phyloP scores from a whole-genome alignment of 37 sponge, comb jelly and placozoan genomes.

The Theonella swinhoei region DNA sequence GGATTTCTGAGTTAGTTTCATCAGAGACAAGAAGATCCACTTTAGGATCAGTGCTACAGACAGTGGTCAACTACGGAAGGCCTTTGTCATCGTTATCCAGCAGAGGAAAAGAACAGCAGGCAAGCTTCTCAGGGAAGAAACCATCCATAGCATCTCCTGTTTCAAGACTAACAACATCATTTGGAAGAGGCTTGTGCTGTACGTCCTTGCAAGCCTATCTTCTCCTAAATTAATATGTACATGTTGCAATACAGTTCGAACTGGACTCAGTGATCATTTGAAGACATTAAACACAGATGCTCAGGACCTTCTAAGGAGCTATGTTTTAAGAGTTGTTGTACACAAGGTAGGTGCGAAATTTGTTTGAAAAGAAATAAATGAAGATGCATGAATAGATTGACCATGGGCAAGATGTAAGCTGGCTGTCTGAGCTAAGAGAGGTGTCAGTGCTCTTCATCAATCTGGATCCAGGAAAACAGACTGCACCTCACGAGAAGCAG shows the following conservation, averaged over 20 bases:
- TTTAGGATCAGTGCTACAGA: not conserved
- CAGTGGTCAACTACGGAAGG: conserved; percentile 4
- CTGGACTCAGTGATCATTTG: conserved; percentile 14
- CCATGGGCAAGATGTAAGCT: conserved; percentile 74
- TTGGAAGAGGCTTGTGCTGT: conserved; percentile 28
- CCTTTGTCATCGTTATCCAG: not conserved
- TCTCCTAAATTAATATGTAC: not conserved
- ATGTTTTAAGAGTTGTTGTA: conserved; percentile 43
- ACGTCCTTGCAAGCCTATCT: not conserved
- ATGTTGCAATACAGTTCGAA: conserved; percentile 23
- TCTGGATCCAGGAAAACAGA: conserved; percentile 50
- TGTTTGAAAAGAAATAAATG: no score
- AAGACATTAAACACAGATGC: conserved; percentile 6
- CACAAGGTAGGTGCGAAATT: conserved; percentile 46
- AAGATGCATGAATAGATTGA: conserved; percentile 53
- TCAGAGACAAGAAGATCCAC: conserved; percentile 9
- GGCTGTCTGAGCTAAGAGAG: conserved; percentile 87
- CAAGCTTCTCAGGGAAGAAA: not conserved
- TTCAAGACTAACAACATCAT: no score
- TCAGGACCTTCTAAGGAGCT: conserved; percentile 26
- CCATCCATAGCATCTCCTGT: not conserved
- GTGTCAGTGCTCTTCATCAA: conserved; percentile 93
- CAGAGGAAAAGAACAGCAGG: not conserved
- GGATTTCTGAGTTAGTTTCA: conserved; percentile 2
- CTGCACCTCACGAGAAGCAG: conserved; percentile 34